Evolutionary conservation across 2,888 invertebrate species (phyloP).

Genomic region (Pachliopta kotzebuea): DNA sequence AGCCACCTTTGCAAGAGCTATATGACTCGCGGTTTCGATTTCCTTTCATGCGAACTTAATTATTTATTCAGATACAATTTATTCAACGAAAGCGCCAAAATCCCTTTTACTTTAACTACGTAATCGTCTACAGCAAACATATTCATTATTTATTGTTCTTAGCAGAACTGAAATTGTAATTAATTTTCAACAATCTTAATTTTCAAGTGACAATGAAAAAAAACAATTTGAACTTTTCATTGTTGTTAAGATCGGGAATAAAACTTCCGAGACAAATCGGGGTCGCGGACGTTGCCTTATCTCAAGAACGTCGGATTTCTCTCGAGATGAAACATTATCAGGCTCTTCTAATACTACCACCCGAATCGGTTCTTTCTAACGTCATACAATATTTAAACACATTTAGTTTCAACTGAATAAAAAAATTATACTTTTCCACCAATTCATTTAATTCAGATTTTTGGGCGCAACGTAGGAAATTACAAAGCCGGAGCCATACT

Average conservation of each 20-base stretch:
- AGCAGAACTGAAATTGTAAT: too few species aligned
- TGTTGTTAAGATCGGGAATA: conserved; percentile 32
- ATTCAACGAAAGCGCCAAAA: background rate
- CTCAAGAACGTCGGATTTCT: conserved; percentile 48
- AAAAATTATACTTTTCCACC: too few species aligned
- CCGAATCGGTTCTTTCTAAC: conserved; percentile 56
- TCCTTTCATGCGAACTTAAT: conserved; percentile 62
- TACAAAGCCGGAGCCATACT: too few species aligned
- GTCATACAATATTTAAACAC: conserved; percentile 24
- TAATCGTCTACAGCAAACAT: background rate
- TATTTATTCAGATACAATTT: conserved; percentile 50
- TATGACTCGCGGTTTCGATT: conserved; percentile 72
- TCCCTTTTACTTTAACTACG: background rate
- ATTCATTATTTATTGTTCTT: background rate
- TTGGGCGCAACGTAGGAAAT: too few species aligned
- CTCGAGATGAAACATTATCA: conserved; percentile 62
- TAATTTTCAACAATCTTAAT: background rate
- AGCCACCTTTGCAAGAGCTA: conserved; percentile 63
- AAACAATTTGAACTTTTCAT: conserved; percentile 22
- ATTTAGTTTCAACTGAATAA: background rate
- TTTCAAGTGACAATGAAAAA: conserved; percentile 2
- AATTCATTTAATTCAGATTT: too few species aligned
- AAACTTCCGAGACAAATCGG: conserved; percentile 52
- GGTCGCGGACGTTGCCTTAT: conserved; percentile 54
- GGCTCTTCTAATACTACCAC: conserved; percentile 52